These are phyloP conservation scores for Amblyopsis hoosieri DNA, from an alignment of 2,797 vertebrate species.

Conservation along the genomic window DNA sequence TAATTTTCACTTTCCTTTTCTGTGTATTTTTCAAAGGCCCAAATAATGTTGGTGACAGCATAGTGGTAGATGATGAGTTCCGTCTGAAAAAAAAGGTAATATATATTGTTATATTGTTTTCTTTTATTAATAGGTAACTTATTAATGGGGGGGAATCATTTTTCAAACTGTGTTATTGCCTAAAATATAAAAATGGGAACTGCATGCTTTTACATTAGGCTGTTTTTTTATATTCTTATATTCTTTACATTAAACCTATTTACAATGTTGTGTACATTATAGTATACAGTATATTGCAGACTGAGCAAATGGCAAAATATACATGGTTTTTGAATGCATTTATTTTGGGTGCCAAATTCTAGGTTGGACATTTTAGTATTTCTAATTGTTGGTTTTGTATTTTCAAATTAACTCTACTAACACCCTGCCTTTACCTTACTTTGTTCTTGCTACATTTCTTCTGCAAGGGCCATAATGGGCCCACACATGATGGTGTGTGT, in stretches of 20 bases:
- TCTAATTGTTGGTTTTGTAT: neutral
- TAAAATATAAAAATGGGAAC: too few species aligned
- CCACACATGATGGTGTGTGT: neutral
- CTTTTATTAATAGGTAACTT: neutral
- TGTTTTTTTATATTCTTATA: too few species aligned
- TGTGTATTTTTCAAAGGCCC: conserved; percentile 25
- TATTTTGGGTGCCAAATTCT: conserved; percentile 5
- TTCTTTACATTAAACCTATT: too few species aligned
- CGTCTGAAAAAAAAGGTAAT: conserved; percentile 63
- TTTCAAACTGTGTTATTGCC: neutral
- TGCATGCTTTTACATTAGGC: too few species aligned
- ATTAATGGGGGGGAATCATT: neutral
- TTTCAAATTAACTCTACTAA: conserved; percentile 14
- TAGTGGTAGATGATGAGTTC: conserved; percentile 35
- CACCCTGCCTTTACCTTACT: conserved; percentile 8
- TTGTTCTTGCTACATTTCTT: neutral
- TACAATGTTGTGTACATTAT: too few species aligned
- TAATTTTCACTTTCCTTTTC: conserved; percentile 9
- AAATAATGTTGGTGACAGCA: neutral
- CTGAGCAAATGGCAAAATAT: too few species aligned
- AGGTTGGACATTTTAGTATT: neutral
- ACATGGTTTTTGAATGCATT: neutral
- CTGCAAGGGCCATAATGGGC: neutral
- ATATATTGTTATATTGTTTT: neutral
- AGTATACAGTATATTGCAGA: too few species aligned